Evolutionary conservation across 1,140 invertebrate species (phyloP).

Genomic region (Sinella curviseta): DNA sequence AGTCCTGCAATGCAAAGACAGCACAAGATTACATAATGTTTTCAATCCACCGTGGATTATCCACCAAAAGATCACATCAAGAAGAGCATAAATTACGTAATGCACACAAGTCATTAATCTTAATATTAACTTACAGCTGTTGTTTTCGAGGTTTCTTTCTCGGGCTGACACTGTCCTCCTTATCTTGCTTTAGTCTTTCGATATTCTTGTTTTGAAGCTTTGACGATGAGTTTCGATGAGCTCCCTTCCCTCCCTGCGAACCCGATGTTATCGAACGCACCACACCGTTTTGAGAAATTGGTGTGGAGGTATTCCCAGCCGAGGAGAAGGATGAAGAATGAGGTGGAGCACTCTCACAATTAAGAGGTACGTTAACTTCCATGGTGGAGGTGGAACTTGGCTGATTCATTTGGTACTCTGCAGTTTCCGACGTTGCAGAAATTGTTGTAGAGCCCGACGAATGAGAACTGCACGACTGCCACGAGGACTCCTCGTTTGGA

Average conservation of each 20-base stretch:
- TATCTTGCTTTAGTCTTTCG: constrained; percentile 42
- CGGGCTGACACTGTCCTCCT: constrained; percentile 65
- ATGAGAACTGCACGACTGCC: constrained; percentile 49
- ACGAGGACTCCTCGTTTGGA: constrained; percentile 51
- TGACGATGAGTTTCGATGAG: constrained; percentile 30
- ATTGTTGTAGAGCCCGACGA: constrained; percentile 70
- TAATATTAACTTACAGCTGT: constrained; percentile 67
- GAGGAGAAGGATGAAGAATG: not conserved
- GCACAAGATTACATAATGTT: constrained; percentile 34
- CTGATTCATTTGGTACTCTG: constrained; percentile 44
- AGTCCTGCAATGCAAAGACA: constrained; percentile 57
- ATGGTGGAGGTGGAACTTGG: not conserved
- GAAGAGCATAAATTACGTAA: no score
- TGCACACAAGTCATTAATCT: no score
- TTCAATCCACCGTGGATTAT: constrained; percentile 1
- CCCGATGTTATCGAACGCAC: constrained; percentile 26
- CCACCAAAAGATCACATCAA: no score
- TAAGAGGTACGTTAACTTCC: not conserved
- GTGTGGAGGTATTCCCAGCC: not conserved
- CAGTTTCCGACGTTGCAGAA: constrained; percentile 66
- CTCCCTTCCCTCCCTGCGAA: constrained; percentile 14
- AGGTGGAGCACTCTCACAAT: not conserved
- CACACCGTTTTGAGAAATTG: constrained; percentile 36
- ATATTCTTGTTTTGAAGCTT: constrained; percentile 37
- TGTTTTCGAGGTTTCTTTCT: constrained; percentile 77